A percentile compares a stretch with the other conserved stretches of the same genome.
phyloP scores from a whole-genome alignment of 2,888 invertebrate species.

The Syritta pipiens region DNA sequence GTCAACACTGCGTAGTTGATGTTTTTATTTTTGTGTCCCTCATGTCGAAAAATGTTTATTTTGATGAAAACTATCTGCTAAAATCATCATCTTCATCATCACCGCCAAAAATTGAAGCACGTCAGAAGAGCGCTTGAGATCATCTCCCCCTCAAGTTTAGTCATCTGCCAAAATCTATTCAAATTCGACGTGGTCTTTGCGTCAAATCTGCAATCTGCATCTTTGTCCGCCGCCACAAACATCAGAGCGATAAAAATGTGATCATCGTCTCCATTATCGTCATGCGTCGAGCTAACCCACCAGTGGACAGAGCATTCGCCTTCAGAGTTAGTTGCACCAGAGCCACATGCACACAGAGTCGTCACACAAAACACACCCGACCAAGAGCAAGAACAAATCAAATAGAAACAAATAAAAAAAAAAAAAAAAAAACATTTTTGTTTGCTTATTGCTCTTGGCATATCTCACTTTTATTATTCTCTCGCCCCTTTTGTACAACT shows the following conservation, averaged over 20 bases:
- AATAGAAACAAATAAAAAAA: not conserved
- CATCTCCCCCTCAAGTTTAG: too few species aligned
- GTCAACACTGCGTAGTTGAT: conserved; percentile 14
- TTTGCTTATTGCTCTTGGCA: conserved; percentile 23
- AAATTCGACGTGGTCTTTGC: too few species aligned
- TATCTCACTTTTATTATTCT: conserved; percentile 38
- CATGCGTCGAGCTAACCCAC: too few species aligned
- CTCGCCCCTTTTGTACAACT: conserved; percentile 73
- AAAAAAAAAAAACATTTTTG: conserved; percentile 17
- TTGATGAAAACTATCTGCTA: conserved; percentile 3
- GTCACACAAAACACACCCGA: too few species aligned
- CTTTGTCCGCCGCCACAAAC: not conserved
- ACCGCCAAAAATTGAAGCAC: conserved; percentile 3
- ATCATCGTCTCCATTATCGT: conserved; percentile 6
- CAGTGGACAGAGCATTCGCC: too few species aligned
- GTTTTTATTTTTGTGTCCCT: conserved; percentile 16
- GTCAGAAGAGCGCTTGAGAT: too few species aligned
- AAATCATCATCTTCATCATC: conserved; percentile 4
- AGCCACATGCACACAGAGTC: too few species aligned
- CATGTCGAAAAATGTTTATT: conserved; percentile 10
- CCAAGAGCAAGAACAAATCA: conserved; percentile 43
- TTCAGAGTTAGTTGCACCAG: too few species aligned
- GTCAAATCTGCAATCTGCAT: too few species aligned
- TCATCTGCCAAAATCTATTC: conserved; percentile 7
- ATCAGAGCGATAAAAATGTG: conserved; percentile 3